Conservation (phyloP, 2,888 invertebrate species). For the Amiota minor region DNA sequence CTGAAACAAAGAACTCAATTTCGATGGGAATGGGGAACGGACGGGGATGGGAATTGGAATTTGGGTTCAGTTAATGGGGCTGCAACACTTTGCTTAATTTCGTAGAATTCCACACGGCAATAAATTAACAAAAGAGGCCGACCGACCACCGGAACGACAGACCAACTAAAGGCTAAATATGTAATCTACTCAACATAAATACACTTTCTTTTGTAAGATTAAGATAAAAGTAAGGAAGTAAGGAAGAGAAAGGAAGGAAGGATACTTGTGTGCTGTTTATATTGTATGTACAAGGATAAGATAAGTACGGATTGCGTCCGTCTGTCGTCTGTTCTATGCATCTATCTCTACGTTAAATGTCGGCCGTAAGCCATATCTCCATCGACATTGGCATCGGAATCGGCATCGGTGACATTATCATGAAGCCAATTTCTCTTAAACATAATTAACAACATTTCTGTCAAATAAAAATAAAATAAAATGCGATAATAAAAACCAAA, state of each 20-base stretch:
- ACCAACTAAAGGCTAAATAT: conserved; percentile 9
- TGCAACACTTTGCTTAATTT: conserved; percentile 22
- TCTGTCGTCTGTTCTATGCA: not conserved
- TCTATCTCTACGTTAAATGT: not conserved
- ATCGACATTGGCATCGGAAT: not conserved
- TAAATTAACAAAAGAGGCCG: conserved; percentile 17
- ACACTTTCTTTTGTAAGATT: conserved; percentile 3
- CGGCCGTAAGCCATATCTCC: not conserved
- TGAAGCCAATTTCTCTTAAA: conserved; percentile 28
- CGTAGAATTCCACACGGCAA: not conserved
- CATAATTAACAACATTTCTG: conserved; percentile 34
- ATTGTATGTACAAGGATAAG: too few species aligned
- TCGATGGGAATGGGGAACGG: not conserved
- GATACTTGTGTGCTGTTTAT: too few species aligned
- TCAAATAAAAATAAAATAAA: conserved; percentile 31
- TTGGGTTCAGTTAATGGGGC: not conserved
- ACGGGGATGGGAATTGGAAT: not conserved
- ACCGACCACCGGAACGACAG: conserved; percentile 29
- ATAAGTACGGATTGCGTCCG: too few species aligned
- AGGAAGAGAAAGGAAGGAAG: not conserved
- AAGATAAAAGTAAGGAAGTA: not conserved
- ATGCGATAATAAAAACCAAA: conserved; percentile 27
- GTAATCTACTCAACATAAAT: conserved; percentile 26
- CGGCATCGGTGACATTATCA: conserved; percentile 26
- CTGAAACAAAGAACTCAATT: conserved; percentile 15